Conservation (phyloP, 2,888 invertebrate genomes). For the Tetranychus piercei region DNA sequence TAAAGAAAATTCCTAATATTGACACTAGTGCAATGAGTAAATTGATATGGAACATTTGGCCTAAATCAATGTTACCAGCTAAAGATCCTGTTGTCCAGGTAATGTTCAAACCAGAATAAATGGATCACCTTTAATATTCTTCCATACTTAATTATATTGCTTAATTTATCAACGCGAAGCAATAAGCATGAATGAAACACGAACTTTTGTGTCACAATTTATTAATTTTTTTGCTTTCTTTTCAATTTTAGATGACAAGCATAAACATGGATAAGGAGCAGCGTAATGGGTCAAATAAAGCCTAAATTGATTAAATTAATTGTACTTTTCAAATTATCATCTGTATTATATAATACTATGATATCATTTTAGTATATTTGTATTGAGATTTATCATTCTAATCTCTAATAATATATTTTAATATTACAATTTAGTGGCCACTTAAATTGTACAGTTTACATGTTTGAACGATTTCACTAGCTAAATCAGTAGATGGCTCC, state of each 20-base stretch:
- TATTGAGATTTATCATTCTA: background rate
- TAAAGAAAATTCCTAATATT: background rate
- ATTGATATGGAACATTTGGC: constrained; percentile 16
- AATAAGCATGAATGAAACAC: no score
- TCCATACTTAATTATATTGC: background rate
- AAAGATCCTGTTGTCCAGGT: constrained; percentile 4
- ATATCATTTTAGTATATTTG: background rate
- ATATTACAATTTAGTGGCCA: no score
- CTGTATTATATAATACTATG: background rate
- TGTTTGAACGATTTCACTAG: no score
- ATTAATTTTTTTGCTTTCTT: background rate
- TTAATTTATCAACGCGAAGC: background rate
- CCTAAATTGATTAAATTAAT: background rate
- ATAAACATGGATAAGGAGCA: background rate
- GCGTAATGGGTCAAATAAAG: background rate
- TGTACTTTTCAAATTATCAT: background rate
- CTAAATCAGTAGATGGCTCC: no score
- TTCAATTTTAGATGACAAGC: background rate
- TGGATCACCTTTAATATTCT: background rate
- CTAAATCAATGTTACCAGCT: constrained; percentile 4
- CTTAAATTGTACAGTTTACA: no score
- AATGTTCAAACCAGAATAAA: background rate
- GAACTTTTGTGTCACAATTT: background rate
- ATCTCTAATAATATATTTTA: background rate
- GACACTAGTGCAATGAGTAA: constrained; percentile 6